Base-by-base conservation (phyloP, 2,888 invertebrate species). In the Zele albiditarsus region DNA sequence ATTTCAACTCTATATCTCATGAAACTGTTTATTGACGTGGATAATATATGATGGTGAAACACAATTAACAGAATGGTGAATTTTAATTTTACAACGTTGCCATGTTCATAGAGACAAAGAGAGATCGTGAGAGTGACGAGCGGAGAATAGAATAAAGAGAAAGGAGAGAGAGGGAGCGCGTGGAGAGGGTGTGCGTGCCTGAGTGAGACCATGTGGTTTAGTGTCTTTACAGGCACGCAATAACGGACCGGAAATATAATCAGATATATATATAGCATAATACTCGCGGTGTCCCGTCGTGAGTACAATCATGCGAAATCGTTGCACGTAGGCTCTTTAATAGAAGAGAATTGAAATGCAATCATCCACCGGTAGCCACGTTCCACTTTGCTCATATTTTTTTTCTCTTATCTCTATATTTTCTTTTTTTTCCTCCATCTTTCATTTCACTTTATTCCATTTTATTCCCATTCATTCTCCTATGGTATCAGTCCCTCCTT, bases 341-440 rank as follows among this genome's bases (percentile, higher is more conserved):
- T 75, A 75, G 71, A 75, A 75, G 71, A 75, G 75, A 75, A 75
- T 71, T 75, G 75, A 75, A 75, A 72, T 71, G 75, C 75, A 75
- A 75, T 75, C 75, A 75, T 75, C 71, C 46, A 60, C 75, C 75
- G 70, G 75, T 75, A 75, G 75, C 75, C 71, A 75, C 66, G 71
- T 75, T 75, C 65, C 57, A 53, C 65, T 53, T 74, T 62, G 14
- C 33, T 58, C 20, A 25, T 58, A 8, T 66, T 25, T 46, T 68
- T 67, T 60, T 73, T 38, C 38, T 25, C 71, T 16, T 57, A 53
- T 53, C 20, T 53, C 20, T 23, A 53, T 23, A 6, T 20, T n/a
- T n/a, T 53, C 8, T 20, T 53, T 53, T 20, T 53, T 53, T 53
- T 20, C 6, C n/a, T 53, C 5, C 20, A n/a, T 49, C 16, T 16